Base-by-base conservation (phyloP, 2,797 vertebrate genomes). In the Halcyon badia region DNA sequence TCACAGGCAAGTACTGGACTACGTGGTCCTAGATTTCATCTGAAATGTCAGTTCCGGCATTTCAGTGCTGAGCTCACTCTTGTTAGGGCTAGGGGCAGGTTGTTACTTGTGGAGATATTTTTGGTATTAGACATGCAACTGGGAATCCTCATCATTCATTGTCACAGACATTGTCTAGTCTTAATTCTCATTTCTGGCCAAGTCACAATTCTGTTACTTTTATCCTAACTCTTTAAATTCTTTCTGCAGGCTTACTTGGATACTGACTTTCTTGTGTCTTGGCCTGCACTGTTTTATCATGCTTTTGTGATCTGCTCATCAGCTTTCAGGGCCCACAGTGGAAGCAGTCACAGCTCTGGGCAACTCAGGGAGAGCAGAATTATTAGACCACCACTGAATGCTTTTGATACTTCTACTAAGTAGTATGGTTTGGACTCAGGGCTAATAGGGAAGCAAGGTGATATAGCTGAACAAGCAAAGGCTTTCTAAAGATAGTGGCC, bases 401-500 rank as follows among this genome's bases (percentile, higher is more conserved):
- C 21, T 73, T 93, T 77, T 73, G 64, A 66, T 94, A 69, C 49
- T 87, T 78, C 66, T 75, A 1, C 51, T 76, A 54, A 72, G 61
- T 76, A 54, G 64, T 26, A 11, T 14, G 15, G 30, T 54, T 89
- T 91, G 39, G 24, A 46, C 72, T 90, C 52, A 41, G 37, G 60
- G 37, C 70, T 91, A 42, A 39, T 37, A 71, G 52, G 0, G 0
- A 84, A 82, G 65, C 73, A 90, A 90, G 73, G 48, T 90, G 62
- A 19, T 82, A 24, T 52, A 79, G 79, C 28, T 83, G 89, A 94
- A 82, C 57, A 84, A 94, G 91, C 41, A 90, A 60, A 95, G 83
- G 31, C 73, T 88, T 96, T 94, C 87, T 91, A 68, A 86, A 96
- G 87, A 77, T 82, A 86, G 87, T 90, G 62, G 77, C 66, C 89